Percentiles rank a stretch among this genome's conserved stretches.
Evolutionary conservation across 2,797 vertebrate genomes (phyloP).

Genomic region (Huso huso): DNA sequence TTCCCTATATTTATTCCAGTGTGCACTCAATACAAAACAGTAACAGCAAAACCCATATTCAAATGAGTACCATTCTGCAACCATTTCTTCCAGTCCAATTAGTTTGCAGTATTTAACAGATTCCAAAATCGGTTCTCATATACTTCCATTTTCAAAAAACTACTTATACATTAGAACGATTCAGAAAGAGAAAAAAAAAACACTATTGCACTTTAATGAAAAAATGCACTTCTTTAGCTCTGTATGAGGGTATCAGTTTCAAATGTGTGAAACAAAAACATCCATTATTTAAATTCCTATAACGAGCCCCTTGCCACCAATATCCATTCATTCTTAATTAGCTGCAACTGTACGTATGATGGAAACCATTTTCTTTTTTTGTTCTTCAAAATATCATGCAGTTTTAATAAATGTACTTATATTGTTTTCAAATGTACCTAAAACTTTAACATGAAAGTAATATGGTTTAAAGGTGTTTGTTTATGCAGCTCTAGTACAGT

Average conservation of each 20-base stretch:
- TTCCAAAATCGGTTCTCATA: conserved; percentile 27
- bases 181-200: conserved; percentile 47
- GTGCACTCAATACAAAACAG: conserved; percentile 36
- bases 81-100: conserved; percentile 39
- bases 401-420: too few species aligned
- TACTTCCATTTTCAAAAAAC: conserved; percentile 40
- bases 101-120: conserved; percentile 47
- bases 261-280: conserved; percentile 24
- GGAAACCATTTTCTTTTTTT: too few species aligned
- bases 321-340: too few species aligned
- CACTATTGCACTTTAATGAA: conserved; percentile 25
- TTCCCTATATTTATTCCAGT: not conserved
- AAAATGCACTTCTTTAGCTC: conserved; percentile 25
- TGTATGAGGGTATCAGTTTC: conserved; percentile 29
- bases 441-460: too few species aligned
- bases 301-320: too few species aligned
- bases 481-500: too few species aligned
- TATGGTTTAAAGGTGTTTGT: too few species aligned
- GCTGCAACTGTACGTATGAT: too few species aligned
- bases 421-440: too few species aligned
- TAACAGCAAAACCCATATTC: conserved; percentile 36
- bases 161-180: conserved; percentile 39
- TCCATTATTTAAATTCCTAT: too few species aligned
- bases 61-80: conserved; percentile 50
- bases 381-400: too few species aligned